These are phyloP conservation scores for Xenus cinereus DNA, from an alignment of 2,113 vertebrate species.

Conservation along the genomic window DNA sequence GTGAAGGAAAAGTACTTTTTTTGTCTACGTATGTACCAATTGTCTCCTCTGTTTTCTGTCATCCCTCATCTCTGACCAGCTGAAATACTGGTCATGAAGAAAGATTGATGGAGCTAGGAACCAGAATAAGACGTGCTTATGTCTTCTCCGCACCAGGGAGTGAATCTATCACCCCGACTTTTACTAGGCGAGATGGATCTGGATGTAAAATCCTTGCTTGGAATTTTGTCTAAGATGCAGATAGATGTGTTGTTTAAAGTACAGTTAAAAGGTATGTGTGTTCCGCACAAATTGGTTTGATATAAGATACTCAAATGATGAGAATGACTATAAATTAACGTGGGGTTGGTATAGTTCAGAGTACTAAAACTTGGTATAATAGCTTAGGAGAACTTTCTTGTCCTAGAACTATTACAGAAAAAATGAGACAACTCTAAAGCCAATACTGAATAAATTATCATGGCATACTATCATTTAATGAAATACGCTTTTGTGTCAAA, in stretches of 20 bases:
- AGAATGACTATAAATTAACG: not conserved
- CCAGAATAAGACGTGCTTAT: not conserved
- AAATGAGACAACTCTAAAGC: not conserved
- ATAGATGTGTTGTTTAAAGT: not conserved
- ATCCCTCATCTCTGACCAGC: not conserved
- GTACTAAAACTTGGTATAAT: not conserved
- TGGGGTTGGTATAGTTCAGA: not conserved
- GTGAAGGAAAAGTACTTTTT: not conserved
- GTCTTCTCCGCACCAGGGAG: not conserved
- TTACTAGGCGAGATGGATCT: not conserved
- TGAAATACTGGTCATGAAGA: not conserved
- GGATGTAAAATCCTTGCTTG: not conserved
- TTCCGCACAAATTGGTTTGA: not conserved
- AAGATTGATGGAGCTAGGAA: not conserved
- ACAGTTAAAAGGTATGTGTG: not conserved
- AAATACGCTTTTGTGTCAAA: not conserved
- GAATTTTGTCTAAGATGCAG: not conserved
- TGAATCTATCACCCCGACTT: not conserved
- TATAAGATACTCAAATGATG: not conserved
- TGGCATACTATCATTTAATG: not conserved
- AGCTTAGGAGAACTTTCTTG: not conserved
- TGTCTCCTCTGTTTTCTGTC: not conserved
- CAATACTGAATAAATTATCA: not conserved
- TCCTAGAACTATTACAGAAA: not conserved
- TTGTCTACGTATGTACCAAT: not conserved